Conservation (phyloP, 2,888 invertebrate species). For the Heliconius erato region DNA sequence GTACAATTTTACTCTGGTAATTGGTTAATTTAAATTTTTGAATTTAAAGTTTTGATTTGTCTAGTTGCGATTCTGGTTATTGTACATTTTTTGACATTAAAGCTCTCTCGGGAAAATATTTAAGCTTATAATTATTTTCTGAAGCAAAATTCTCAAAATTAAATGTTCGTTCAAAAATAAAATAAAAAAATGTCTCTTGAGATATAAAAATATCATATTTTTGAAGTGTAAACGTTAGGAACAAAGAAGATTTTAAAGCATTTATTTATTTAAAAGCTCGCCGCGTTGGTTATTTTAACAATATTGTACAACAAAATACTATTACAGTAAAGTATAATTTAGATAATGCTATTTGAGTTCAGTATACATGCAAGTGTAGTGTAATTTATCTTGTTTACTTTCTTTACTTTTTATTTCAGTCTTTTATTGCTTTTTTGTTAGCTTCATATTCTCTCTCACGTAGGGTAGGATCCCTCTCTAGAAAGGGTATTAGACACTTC, state of each 20-base stretch:
- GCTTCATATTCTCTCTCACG: too few relatives aligned
- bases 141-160: background rate
- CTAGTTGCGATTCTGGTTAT: background rate
- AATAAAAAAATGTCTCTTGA: slow-evolving; percentile 6
- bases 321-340: background rate
- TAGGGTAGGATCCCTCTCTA: too few relatives aligned
- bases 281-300: background rate
- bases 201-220: slow-evolving; percentile 5
- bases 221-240: background rate
- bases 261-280: background rate
- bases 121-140: background rate
- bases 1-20: too few relatives aligned
- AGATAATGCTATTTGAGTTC: background rate
- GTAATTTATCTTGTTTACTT: background rate
- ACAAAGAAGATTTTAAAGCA: background rate
- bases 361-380: background rate
- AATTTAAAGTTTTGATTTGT: too few relatives aligned
- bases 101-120: background rate
- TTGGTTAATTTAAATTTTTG: too few relatives aligned
- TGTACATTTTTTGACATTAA: background rate
- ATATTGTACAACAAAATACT: slow-evolving; percentile 10
- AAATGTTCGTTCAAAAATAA: background rate
- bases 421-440: too few relatives aligned
- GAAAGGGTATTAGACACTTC: too few relatives aligned
- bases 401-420: too few relatives aligned